Base-by-base conservation (phyloP, 1,140 invertebrate species). In the Drosophila ercepeae region DNA sequence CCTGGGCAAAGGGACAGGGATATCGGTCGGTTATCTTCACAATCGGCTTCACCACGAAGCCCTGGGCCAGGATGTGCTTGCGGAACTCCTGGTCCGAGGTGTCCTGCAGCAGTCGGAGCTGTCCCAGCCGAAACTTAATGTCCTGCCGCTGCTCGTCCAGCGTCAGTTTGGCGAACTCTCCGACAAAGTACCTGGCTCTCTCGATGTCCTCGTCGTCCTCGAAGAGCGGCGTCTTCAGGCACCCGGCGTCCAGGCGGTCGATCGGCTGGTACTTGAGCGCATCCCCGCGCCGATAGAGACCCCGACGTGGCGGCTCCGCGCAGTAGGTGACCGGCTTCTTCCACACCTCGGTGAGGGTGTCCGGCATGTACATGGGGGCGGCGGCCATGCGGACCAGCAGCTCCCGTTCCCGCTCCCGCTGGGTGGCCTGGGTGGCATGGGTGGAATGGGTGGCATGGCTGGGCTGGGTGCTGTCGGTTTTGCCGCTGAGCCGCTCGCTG, bases 31-130 rank as follows among this genome's bases (percentile, higher is more conserved):
- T 9, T 0, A 25, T 29, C 4, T 7, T 21, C 1, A 4, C 6
- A 5, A 34, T n/a, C 0, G n/a, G 7, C 8, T 5, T 29, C 1
- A 7, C 1, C 7, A 4, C 0, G 0, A 2, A 7, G 9, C 41
- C 4, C 0, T 41, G 6, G 1, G 5, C 32, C 36, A 16, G 8
- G 0, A n/a, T 25, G 3, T 32, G 13, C 9, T 13, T 5, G 4
- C 11, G 9, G 14, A 42, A 82, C 1, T 21, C 7, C 1, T 2
- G 0, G 11, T 49, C 39, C 0, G 48, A 13, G 0, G 16, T 29
- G 1, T 36, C 27, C 19, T 78, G 68, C n/a, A 70, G 32, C 0
- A 9, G 7, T 1, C 78, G 78, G 6, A 82, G 11, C 13, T 78
- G 63, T 0, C 29, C 19, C 29, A 82, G 21, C 0, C 78, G 23